Evolutionary conservation across 2,888 invertebrate species (phyloP).

Genomic region (Celastrina argiolus): DNA sequence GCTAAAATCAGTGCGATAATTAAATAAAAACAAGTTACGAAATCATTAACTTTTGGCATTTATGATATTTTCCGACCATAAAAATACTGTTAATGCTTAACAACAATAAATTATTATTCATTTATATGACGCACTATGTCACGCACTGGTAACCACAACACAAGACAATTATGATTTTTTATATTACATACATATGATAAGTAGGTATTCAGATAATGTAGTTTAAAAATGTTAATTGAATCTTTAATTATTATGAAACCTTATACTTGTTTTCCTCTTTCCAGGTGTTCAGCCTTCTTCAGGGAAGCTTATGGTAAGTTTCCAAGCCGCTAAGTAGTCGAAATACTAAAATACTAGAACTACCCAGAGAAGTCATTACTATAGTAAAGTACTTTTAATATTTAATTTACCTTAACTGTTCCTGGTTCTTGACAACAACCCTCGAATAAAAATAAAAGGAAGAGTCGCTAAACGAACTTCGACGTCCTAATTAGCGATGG

Average conservation of each 20-base stretch:
- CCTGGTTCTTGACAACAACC: too few species aligned
- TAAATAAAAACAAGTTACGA: neutral
- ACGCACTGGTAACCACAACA: constrained; percentile 12
- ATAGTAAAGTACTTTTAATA: too few species aligned
- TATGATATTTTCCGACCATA: neutral
- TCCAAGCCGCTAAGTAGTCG: too few species aligned
- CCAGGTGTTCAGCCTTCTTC: too few species aligned
- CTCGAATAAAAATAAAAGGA: too few species aligned
- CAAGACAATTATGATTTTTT: neutral
- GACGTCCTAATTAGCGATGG: too few species aligned
- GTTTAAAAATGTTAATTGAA: neutral
- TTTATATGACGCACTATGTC: constrained; percentile 4
- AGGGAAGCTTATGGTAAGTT: too few species aligned
- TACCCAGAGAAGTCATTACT: too few species aligned
- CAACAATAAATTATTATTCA: constrained; percentile 15
- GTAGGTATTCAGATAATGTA: neutral
- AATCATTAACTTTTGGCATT: neutral
- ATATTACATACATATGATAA: neutral
- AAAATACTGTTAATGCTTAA: neutral
- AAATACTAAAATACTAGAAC: too few species aligned
- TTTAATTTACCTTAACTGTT: too few species aligned
- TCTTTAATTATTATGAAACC: neutral
- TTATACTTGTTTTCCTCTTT: too few species aligned
- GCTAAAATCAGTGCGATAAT: neutral
- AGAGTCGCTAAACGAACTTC: too few species aligned